Conservation (phyloP, 2,113 vertebrate species). For the Melanostigma gelatinosum region DNA sequence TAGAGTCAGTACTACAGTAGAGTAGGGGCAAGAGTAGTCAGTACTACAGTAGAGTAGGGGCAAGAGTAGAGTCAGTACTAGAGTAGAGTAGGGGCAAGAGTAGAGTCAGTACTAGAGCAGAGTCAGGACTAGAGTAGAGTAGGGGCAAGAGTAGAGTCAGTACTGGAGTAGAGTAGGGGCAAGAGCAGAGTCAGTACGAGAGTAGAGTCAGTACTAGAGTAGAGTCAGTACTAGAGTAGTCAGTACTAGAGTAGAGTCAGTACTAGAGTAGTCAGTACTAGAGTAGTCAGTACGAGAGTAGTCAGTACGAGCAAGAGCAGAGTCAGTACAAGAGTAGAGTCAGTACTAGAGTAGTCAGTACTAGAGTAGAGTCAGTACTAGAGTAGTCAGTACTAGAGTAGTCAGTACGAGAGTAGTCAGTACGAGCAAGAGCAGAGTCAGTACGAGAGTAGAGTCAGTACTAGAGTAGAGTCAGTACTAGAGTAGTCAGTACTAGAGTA, state of each 20-base stretch:
- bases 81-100: neutral
- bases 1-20: neutral
- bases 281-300: too few species aligned
- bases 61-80: neutral
- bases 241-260: neutral
- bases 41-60: neutral
- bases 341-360: neutral
- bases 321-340: neutral
- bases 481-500: neutral
- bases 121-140: conserved; percentile 1
- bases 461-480: neutral
- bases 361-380: too few species aligned
- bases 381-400: neutral
- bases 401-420: neutral
- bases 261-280: too few species aligned
- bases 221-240: neutral
- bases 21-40: neutral
- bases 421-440: neutral
- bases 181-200: neutral
- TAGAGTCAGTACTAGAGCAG: neutral
- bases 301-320: too few species aligned
- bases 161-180: neutral
- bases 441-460: neutral
- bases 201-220: conserved; percentile 1
- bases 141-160: neutral